These are phyloP conservation scores for Notolabrus celidotus DNA, from an alignment of 2,797 vertebrate genomes.

Conservation along the genomic window DNA sequence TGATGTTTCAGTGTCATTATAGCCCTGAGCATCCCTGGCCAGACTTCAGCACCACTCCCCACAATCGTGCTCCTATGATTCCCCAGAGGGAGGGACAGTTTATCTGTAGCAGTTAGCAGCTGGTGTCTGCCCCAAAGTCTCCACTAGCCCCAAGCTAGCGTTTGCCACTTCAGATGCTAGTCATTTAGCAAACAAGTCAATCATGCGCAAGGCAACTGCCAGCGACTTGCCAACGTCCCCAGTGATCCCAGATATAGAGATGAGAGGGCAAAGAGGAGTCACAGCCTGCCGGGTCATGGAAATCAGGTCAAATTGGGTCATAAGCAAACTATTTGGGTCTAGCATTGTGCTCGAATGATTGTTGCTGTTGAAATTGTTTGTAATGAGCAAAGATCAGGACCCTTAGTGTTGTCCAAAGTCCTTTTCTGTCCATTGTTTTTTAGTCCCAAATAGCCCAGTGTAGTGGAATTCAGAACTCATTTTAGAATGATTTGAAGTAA, in stretches of 20 bases:
- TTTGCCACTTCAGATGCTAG: slow-evolving; percentile 73
- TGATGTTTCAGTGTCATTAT: slow-evolving; percentile 69
- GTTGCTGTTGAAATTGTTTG: slow-evolving; percentile 43
- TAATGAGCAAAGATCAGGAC: slow-evolving; percentile 40
- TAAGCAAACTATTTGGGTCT: slow-evolving; percentile 68
- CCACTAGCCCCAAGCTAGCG: slow-evolving; percentile 62
- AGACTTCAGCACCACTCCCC: slow-evolving; percentile 58
- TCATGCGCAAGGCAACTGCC: slow-evolving; percentile 79
- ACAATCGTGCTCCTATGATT: slow-evolving; percentile 47
- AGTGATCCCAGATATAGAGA: slow-evolving; percentile 58
- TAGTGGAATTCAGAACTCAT: slow-evolving; percentile 10
- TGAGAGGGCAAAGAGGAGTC: slow-evolving; percentile 55
- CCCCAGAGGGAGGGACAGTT: slow-evolving; percentile 67
- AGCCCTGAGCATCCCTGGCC: slow-evolving; percentile 67
- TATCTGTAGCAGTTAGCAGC: slow-evolving; percentile 78
- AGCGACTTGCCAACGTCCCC: slow-evolving; percentile 59
- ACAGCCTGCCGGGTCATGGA: slow-evolving; percentile 60
- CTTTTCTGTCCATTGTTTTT: slow-evolving; percentile 31
- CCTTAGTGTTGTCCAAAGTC: slow-evolving; percentile 30
- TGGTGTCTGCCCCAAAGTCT: slow-evolving; percentile 76
- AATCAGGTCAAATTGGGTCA: slow-evolving; percentile 79
- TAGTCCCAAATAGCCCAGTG: neutral
- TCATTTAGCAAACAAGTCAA: slow-evolving; percentile 84
- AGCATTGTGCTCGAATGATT: slow-evolving; percentile 55
- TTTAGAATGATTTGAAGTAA: slow-evolving; percentile 13